Evolutionary conservation across 2,888 invertebrate genomes (phyloP).

Genomic region (Trichopria drosophilae): DNA sequence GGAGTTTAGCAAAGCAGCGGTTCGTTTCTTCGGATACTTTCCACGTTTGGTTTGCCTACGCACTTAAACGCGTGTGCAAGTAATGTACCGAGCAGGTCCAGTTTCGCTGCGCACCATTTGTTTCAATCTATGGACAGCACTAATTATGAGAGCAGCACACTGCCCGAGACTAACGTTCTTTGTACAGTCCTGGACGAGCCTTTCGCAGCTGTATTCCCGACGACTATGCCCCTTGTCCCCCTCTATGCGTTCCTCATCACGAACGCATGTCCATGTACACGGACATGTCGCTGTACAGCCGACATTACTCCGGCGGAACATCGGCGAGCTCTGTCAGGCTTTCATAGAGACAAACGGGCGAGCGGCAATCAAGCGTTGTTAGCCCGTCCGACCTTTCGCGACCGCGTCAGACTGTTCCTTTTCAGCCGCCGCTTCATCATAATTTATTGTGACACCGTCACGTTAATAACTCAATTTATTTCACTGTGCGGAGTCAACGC

Average conservation of each 20-base stretch:
- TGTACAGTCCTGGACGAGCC: conserved; percentile 9
- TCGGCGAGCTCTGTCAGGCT: conserved; percentile 52
- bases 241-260: background rate
- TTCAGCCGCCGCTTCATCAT: conserved; percentile 57
- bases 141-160: conserved; percentile 45
- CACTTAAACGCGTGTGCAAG: too few relatives aligned
- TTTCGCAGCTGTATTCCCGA: too few relatives aligned
- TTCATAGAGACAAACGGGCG: conserved; percentile 58
- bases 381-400: conserved; percentile 56
- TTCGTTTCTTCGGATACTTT: too few relatives aligned
- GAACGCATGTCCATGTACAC: conserved; percentile 20
- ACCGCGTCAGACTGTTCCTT: conserved; percentile 53
- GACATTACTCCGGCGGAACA: conserved; percentile 42
- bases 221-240: too few relatives aligned
- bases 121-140: conserved; percentile 60
- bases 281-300: conserved; percentile 24
- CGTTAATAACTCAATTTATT: conserved; percentile 60
- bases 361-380: conserved; percentile 58
- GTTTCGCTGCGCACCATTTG: conserved; percentile 60
- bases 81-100: too few relatives aligned
- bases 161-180: background rate
- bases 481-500: too few relatives aligned
- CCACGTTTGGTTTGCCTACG: too few relatives aligned
- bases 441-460: conserved; percentile 58
- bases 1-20: too few relatives aligned